Evolutionary conservation across 2,888 invertebrate genomes (phyloP), one percentile per base, ranked within the genome.

Genomic region (Sinopyrophorus schimmeli): DNA sequence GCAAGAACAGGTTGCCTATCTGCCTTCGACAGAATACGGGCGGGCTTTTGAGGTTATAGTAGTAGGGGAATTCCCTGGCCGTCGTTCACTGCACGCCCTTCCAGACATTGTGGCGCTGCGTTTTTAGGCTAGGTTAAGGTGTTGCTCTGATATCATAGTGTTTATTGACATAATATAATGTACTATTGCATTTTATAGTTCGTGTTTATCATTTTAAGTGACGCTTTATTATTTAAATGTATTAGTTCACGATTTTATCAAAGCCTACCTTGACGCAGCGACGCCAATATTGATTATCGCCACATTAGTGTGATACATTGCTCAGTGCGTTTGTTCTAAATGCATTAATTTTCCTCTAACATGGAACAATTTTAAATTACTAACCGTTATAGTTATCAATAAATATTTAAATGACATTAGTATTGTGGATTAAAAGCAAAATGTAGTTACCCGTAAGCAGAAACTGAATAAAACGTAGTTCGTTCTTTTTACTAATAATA

Each of bases 31-130:
- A 5, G 38, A 31, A 35, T 37, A 35, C 15, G 56, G 68, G 69
- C 53, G 70, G 62, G 32, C 60, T 50, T 38, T 20, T 17, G 5
- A 5, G 9, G 3, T 12, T 27, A 12, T 7, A 5, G 21, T 12
- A 24, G 35, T 15, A 24, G 34, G 42, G 37, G 42, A 24, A 34
- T 12, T 26, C 9, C 15, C 23, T 10, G 23, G 15, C 26, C 40
- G 14, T 37, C 14, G 27, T 40, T 37, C 54, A 61, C 55, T 54
- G 53, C 63, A 57, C 73, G 68, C 72, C 71, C 64, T 52, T 53
- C 52, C 47, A 73, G 73, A 74, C 73, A 65, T 60, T 37, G 42
- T 66, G 73, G 68, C 73, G 72, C 73, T 71, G 63, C 62, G 67
- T 66, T 71, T 72, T 70, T 69, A 70, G 70, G 69, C 70, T 69